A percentile compares a stretch with the other conserved stretches of the same genome.
phyloP scores from a whole-genome alignment of 2,113 vertebrate species.

The Cromileptes altivelis region DNA sequence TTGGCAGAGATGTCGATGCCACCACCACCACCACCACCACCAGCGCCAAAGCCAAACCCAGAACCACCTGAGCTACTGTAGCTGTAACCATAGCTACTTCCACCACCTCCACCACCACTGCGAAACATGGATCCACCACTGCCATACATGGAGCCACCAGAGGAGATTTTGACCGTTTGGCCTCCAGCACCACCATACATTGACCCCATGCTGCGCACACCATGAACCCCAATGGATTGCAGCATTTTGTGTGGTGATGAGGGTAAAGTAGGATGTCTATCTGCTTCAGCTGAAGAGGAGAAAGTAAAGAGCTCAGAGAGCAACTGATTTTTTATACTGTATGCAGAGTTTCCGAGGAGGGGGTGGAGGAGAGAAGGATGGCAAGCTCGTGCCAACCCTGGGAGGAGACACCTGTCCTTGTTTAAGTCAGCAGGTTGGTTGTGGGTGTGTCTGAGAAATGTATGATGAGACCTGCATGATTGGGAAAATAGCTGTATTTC shows the following conservation, averaged over 20 bases:
- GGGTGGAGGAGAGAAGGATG: slow-evolving; percentile 13
- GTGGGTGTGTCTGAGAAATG: slow-evolving; percentile 50
- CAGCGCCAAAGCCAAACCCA: neutral
- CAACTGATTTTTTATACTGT: slow-evolving; percentile 57
- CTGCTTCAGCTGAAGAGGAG: slow-evolving; percentile 60
- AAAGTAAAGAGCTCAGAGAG: slow-evolving; percentile 46
- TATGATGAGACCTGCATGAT: neutral
- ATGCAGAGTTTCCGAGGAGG: neutral
- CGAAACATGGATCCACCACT: too few relatives aligned
- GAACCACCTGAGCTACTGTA: neutral
- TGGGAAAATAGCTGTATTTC: too few relatives aligned
- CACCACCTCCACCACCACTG: too few relatives aligned
- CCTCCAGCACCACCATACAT: too few relatives aligned
- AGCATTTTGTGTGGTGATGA: neutral
- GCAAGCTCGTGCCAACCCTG: neutral
- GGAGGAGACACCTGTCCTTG: slow-evolving; percentile 40
- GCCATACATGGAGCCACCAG: too few relatives aligned
- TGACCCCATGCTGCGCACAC: too few relatives aligned
- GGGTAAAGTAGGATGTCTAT: slow-evolving; percentile 16
- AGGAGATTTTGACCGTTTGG: too few relatives aligned
- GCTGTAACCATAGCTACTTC: neutral
- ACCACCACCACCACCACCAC: neutral
- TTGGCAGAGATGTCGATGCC: slow-evolving; percentile 46
- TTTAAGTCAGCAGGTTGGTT: neutral
- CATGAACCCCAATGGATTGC: fast-evolving